These are phyloP conservation scores for Montipora efflorescens DNA, from an alignment of 64 coral and sea anemone genomes.

Conservation along the genomic window DNA sequence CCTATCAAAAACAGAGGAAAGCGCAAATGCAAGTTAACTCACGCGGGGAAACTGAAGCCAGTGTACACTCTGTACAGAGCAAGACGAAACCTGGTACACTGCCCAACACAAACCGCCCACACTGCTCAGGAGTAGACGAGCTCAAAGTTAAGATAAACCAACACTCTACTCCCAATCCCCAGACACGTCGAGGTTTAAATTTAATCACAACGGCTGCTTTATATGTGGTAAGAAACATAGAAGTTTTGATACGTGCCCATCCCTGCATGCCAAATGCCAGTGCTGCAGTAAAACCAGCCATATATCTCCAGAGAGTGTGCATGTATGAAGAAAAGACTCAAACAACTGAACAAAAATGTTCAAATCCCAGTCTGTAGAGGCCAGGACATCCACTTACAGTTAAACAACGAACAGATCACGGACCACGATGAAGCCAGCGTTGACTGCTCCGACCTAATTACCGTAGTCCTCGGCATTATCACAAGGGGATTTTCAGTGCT, in stretches of 20 bases:
- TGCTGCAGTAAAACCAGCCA: conserved; percentile 24
- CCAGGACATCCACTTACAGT: conserved; percentile 15
- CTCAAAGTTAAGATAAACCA: no score
- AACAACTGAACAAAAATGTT: conserved; percentile 44
- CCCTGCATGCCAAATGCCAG: conserved; percentile 11
- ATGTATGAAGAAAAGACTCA: conserved; percentile 21
- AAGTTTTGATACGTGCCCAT: conserved; percentile 39
- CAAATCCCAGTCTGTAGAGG: not conserved
- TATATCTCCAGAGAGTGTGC: conserved; percentile 1
- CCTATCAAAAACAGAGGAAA: no score
- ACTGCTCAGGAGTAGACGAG: no score
- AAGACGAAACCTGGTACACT: no score
- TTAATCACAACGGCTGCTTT: conserved; percentile 38
- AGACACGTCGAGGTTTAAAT: conserved; percentile 1
- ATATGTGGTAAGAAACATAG: conserved; percentile 54
- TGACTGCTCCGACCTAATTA: conserved; percentile 30
- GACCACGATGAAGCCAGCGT: not conserved
- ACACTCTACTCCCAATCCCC: no score
- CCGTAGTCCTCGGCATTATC: conserved; percentile 16
- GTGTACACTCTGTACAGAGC: no score
- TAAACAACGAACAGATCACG: not conserved
- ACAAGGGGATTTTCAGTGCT: conserved; percentile 27
- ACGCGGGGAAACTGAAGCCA: no score
- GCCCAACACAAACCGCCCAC: no score
- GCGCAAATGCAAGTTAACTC: no score